phyloP scores from a whole-genome alignment of 2,888 invertebrate genomes.

The Heliconius erato region DNA sequence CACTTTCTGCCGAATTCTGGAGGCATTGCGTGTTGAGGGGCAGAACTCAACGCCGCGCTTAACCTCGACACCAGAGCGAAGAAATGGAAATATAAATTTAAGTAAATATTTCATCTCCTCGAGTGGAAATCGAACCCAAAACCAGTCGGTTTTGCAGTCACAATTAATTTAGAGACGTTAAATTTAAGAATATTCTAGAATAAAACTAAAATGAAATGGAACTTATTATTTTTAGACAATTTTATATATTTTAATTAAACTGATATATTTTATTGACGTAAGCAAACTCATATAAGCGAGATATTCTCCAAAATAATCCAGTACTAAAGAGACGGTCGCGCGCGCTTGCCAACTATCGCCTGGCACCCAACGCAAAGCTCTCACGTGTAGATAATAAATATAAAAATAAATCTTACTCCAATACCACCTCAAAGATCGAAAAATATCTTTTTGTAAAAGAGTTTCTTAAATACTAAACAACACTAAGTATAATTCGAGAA shows the following conservation, averaged over 20 bases:
- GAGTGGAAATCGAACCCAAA: no score
- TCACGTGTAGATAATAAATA: conserved; percentile 50
- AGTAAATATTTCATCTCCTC: no score
- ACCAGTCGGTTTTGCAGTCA: no score
- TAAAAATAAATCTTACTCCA: conserved; percentile 18
- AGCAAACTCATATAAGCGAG: conserved; percentile 33
- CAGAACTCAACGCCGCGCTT: no score
- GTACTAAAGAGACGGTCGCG: conserved; percentile 49
- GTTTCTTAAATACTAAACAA: neutral
- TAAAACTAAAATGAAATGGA: neutral
- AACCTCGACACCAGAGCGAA: no score
- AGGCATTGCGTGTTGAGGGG: no score
- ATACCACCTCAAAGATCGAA: neutral
- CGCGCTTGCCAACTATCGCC: conserved; percentile 54
- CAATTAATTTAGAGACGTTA: neutral
- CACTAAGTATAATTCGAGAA: neutral
- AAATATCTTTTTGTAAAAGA: conserved; percentile 8
- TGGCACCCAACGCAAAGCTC: conserved; percentile 8
- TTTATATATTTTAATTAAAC: neutral
- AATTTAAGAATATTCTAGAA: neutral
- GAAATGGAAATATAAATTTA: no score
- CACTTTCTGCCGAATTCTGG: no score
- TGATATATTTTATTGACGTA: conserved; percentile 6
- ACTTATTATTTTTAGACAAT: neutral
- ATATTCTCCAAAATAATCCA: conserved; percentile 62